Conservation (phyloP, 1,140 invertebrate genomes). For the Scylla paramamosain region DNA sequence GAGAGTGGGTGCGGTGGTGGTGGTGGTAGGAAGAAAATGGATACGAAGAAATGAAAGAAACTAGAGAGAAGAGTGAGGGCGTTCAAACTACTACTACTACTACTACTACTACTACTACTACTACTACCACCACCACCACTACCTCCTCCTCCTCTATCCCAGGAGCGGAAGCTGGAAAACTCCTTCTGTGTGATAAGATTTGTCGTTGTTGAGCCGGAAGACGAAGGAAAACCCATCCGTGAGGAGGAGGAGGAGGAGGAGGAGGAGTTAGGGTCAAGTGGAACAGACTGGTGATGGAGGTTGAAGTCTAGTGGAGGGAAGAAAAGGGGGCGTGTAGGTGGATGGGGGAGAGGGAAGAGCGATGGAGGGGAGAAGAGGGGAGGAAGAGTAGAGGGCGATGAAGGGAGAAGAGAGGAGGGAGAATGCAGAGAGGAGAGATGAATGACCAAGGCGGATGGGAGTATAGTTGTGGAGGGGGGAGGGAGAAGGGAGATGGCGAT, state of each 20-base stretch:
- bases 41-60: not conserved
- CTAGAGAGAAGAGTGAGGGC: not conserved
- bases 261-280: not conserved
- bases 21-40: not conserved
- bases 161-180: not conserved
- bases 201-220: slow-evolving; percentile 36
- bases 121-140: not conserved
- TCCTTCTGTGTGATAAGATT: slow-evolving; percentile 39
- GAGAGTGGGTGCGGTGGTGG: not conserved
- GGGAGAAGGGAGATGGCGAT: not conserved
- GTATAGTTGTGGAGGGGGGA: not conserved
- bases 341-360: not conserved
- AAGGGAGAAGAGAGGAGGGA: no score
- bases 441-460: no score
- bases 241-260: slow-evolving; percentile 13
- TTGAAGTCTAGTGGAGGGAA: not conserved
- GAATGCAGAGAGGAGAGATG: no score
- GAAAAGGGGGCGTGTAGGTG: not conserved
- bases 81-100: no score
- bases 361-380: not conserved
- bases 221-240: slow-evolving; percentile 2
- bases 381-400: not conserved
- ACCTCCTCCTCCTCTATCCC: not conserved
- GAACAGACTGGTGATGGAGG: not conserved
- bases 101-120: no score